These are phyloP conservation scores for Alcedo atthis DNA, from an alignment of 2,797 vertebrate species.

Conservation along the genomic window DNA sequence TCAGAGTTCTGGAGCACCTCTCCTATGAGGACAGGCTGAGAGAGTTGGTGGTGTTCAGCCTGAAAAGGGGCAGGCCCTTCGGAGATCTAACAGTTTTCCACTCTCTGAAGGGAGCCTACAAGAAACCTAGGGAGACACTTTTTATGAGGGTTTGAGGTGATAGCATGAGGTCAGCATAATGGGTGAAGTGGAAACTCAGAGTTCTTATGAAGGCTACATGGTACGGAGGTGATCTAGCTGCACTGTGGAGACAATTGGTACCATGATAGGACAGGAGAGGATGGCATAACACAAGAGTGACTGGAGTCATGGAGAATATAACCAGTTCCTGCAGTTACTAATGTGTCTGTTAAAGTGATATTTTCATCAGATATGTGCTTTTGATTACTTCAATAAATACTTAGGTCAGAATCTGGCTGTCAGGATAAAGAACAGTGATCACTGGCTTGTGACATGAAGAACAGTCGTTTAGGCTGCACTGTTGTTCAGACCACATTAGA, in stretches of 20 bases:
- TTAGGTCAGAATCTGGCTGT: background rate
- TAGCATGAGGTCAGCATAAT: background rate
- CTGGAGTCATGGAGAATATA: background rate
- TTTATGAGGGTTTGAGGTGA: background rate
- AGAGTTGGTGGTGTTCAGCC: too few relatives aligned
- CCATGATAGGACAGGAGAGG: background rate
- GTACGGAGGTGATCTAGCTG: background rate
- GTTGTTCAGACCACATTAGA: background rate
- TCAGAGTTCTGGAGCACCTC: background rate
- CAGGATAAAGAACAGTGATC: background rate
- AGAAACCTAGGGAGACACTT: background rate
- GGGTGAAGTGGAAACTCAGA: background rate
- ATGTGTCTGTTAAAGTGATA: background rate
- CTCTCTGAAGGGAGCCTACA: too few relatives aligned
- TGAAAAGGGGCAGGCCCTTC: too few relatives aligned
- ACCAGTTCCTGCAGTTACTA: background rate
- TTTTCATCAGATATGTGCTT: background rate
- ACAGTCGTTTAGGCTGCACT: background rate
- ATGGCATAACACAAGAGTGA: background rate
- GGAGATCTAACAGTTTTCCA: too few relatives aligned
- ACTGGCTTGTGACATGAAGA: background rate
- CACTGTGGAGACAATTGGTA: background rate
- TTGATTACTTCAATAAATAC: background rate
- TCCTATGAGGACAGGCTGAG: too few relatives aligned
- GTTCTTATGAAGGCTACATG: background rate